A percentile compares a stretch with the other conserved stretches of the same genome.
phyloP scores from a whole-genome alignment of 2,888 invertebrate genomes.

The Trissolcus japonicus region DNA sequence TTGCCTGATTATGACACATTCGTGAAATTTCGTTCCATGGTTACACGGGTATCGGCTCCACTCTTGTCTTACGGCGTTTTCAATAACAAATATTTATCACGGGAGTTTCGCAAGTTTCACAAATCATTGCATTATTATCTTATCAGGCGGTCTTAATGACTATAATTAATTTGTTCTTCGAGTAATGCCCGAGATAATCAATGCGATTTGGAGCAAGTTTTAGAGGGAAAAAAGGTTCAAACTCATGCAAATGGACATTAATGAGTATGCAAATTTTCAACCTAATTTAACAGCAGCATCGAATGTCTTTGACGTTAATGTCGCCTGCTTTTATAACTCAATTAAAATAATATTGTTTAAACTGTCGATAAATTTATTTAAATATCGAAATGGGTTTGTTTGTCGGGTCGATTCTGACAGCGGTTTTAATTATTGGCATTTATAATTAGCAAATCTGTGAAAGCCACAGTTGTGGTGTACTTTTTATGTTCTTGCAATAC shows the following conservation, averaged over 20 bases:
- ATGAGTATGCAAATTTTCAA: constrained; percentile 50
- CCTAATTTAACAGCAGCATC: constrained; percentile 22
- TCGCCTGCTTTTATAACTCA: constrained; percentile 19
- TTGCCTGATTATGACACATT: constrained; percentile 18
- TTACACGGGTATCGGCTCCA: neutral
- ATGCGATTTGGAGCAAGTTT: constrained; percentile 17
- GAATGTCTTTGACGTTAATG: constrained; percentile 12
- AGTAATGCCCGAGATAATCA: constrained; percentile 38
- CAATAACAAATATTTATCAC: constrained; percentile 40
- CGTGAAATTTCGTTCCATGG: constrained; percentile 9
- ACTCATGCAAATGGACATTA: constrained; percentile 45
- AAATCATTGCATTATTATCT: constrained; percentile 52
- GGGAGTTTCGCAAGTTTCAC: constrained; percentile 40
- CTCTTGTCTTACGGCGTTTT: constrained; percentile 19
- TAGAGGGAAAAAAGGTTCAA: constrained; percentile 23
- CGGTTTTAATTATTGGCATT: no score
- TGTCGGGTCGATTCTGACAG: no score
- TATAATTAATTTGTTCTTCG: constrained; percentile 52
- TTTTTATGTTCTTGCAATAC: no score
- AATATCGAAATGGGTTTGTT: no score
- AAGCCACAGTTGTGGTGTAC: no score
- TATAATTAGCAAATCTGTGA: no score
- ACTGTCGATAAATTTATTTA: no score
- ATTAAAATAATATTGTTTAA: constrained; percentile 40
- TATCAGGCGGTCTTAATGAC: constrained; percentile 48